Evolutionary conservation across 1,140 invertebrate species (phyloP).

Genomic region (Triops longicaudatus): DNA sequence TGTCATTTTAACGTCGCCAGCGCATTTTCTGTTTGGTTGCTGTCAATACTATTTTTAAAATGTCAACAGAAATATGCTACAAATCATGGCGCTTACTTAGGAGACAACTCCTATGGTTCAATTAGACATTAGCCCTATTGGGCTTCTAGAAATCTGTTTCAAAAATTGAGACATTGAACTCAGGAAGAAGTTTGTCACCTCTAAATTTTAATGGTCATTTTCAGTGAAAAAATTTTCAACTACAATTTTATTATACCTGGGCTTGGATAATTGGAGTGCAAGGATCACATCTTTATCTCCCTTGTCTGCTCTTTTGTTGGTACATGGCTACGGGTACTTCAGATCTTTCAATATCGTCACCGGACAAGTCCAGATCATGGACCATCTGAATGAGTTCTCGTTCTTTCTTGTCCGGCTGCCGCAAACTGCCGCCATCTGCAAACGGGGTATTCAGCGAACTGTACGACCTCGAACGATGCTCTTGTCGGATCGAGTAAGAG

Average conservation of each 20-base stretch:
- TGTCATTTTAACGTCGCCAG: no score
- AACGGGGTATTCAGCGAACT: conserved; percentile 35
- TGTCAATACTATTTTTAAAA: no score
- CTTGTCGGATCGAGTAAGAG: conserved; percentile 81
- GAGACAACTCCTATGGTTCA: no score
- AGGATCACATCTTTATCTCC: background rate
- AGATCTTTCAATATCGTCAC: conserved; percentile 58
- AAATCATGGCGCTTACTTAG: no score
- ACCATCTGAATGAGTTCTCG: conserved; percentile 85
- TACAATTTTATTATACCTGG: background rate
- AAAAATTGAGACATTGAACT: background rate
- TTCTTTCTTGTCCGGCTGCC: conserved; percentile 72
- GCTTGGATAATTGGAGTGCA: background rate
- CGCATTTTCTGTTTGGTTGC: no score
- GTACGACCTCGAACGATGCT: conserved; percentile 38
- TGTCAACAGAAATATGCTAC: no score
- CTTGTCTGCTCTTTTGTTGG: conserved; percentile 21
- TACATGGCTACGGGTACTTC: conserved; percentile 35
- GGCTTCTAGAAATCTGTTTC: background rate
- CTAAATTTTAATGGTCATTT: no score
- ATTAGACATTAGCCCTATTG: no score
- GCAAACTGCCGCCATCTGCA: conserved; percentile 33
- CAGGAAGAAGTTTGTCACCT: no score
- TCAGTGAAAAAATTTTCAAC: background rate
- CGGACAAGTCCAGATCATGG: conserved; percentile 71